phyloP scores from a whole-genome alignment of 2,797 vertebrate species.

The Macrochelys suwanniensis region DNA sequence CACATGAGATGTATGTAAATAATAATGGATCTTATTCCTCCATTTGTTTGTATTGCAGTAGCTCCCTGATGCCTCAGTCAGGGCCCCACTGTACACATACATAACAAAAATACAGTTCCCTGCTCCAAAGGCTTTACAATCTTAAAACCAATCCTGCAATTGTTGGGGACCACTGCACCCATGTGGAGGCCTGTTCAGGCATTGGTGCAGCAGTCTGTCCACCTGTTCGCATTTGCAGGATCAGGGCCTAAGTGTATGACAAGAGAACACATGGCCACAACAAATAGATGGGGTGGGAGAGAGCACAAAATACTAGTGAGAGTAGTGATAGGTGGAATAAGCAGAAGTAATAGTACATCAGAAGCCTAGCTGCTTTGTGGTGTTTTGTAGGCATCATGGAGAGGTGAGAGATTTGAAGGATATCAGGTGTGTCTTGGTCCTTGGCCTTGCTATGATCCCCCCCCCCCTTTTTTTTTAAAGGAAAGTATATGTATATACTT shows the following conservation, averaged over 20 bases:
- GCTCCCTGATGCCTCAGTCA: rapidly evolving
- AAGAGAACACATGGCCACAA: not conserved
- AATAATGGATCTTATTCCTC: not conserved
- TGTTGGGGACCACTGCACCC: not conserved
- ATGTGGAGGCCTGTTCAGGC: not conserved
- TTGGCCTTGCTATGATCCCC: not conserved
- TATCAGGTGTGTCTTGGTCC: not conserved
- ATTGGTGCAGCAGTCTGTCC: not conserved
- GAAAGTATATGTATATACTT: too few species aligned
- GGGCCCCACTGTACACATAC: not conserved
- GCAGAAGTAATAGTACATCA: not conserved
- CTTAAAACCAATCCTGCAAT: not conserved
- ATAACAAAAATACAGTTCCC: not conserved
- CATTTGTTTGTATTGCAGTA: not conserved
- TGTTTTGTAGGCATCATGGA: not conserved
- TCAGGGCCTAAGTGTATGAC: not conserved
- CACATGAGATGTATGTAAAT: not conserved
- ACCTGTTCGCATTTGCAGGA: not conserved
- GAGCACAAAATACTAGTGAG: not conserved
- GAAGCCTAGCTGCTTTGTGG: not conserved
- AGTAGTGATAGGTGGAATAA: not conserved
- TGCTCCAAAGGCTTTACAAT: not conserved
- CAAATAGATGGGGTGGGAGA: not conserved
- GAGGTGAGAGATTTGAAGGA: not conserved
- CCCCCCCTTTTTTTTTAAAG: not conserved